Base-by-base conservation (phyloP, 2,888 invertebrate genomes). In the Euspilapteryx auroguttella region DNA sequence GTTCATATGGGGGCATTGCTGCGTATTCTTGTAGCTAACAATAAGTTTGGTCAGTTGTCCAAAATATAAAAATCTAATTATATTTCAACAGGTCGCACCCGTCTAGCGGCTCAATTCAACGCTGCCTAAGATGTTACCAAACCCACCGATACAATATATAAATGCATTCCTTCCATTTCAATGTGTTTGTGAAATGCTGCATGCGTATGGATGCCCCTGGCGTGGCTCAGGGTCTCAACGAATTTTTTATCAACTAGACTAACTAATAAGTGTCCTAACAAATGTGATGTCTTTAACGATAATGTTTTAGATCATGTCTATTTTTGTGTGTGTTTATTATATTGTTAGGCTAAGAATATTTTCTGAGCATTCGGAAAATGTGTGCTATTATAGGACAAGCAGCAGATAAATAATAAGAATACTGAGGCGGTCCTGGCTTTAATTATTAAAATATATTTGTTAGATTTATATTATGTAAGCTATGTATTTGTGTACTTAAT, bases 261-360 rank as follows among this genome's bases (percentile, higher is more conserved):
- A 55, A 51, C 46, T 39, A 27, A 9, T 9, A 44, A 62, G 57
- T 68, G 65, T 69, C 66, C 69, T 66, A 62, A 56, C 42, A 53
- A 65, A 52, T 75, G 73, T 75, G 73, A 73, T 75, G 69, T 68
- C 55, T 56, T 56, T 63, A 66, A 73, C 73, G 71, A 73, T 73
- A 73, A 73, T 57, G 58, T 69, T 69, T 69, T 63, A 66, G 64
- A 69, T 61, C 33, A 55, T 66, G 64, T 73, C 28, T 33, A 71
- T 71, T 71, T 73, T 73, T 68, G 65, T 73, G 71, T 65, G 63
- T 8, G 17, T 17, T 71, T 63, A n/a, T n/a, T n/a, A n/a, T n/a
- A n/a, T 71, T 61, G 63, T 61, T 61, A 64, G 58, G 46, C 48
- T 71, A 69, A 63, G 65, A 44, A n/a, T 24, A 42, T 51, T 47